Evolutionary conservation across 2,113 vertebrate genomes (phyloP).

Genomic region (Ornithorhynchus anatinus): DNA sequence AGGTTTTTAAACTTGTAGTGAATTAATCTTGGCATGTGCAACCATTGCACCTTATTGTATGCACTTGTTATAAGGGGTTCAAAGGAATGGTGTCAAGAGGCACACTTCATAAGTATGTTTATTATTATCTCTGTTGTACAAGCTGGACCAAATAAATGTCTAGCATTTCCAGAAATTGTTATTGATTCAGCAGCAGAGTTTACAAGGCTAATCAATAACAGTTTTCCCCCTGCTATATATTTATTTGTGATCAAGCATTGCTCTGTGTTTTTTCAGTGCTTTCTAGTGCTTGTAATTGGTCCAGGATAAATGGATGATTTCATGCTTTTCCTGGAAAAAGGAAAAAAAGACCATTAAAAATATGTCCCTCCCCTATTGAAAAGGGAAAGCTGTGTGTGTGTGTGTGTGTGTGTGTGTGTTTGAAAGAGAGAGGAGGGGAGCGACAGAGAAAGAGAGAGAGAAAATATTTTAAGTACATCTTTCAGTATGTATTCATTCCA

Average conservation of each 20-base stretch:
- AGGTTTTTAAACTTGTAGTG: background rate
- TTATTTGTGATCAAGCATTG: slow-evolving; percentile 70
- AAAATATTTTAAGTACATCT: background rate
- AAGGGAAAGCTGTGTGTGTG: slow-evolving; percentile 25
- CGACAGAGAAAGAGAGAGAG: no score
- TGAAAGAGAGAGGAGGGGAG: background rate
- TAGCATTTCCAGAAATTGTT: slow-evolving; percentile 79
- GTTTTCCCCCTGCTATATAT: slow-evolving; percentile 60
- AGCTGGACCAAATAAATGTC: slow-evolving; percentile 72
- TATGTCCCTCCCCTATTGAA: slow-evolving; percentile 40
- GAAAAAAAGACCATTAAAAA: slow-evolving; percentile 63
- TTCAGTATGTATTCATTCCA: background rate
- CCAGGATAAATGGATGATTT: slow-evolving; percentile 76
- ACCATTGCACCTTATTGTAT: background rate
- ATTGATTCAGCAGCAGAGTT: slow-evolving; percentile 72
- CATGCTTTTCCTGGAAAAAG: slow-evolving; percentile 71
- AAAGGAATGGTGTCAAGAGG: slow-evolving; percentile 63
- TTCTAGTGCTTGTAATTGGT: slow-evolving; percentile 75
- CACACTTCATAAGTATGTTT: slow-evolving; percentile 58
- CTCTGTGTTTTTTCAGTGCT: slow-evolving; percentile 62
- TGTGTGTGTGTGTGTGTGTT: slow-evolving; percentile 31
- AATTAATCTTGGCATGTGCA: slow-evolving; percentile 9
- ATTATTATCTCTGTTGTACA: slow-evolving; percentile 70
- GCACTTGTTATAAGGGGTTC: slow-evolving; percentile 36
- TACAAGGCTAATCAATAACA: slow-evolving; percentile 77